These are phyloP conservation scores for Congeria kusceri DNA, from an alignment of 2,888 invertebrate genomes.

Conservation along the genomic window DNA sequence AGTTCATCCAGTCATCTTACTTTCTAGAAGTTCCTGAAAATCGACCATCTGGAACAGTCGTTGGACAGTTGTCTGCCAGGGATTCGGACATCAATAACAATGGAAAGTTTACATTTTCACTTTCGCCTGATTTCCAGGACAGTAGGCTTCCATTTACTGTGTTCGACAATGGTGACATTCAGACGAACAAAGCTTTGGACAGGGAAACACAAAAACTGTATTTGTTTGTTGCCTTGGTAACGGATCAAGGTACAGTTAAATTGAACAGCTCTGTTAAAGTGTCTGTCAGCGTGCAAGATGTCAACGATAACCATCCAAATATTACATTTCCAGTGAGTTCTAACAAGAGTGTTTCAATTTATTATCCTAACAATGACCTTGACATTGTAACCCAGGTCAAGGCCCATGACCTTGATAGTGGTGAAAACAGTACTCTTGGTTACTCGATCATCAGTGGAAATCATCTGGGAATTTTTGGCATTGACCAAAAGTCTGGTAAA, in stretches of 20 bases:
- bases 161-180: conserved; percentile 67
- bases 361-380: conserved; percentile 44
- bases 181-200: conserved; percentile 68
- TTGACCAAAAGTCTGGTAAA: conserved; percentile 59
- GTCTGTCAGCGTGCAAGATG: conserved; percentile 68
- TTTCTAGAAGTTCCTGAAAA: conserved; percentile 64
- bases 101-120: conserved; percentile 61
- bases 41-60: conserved; percentile 47
- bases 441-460: conserved; percentile 62
- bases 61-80: conserved; percentile 54
- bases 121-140: conserved; percentile 31
- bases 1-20: conserved; percentile 48
- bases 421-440: conserved; percentile 60
- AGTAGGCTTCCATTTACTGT: conserved; percentile 67
- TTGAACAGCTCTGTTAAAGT: conserved; percentile 64
- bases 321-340: conserved; percentile 74
- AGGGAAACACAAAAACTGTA: conserved; percentile 68
- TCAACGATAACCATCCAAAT: conserved; percentile 76
- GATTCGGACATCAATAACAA: conserved; percentile 73
- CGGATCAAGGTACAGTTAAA: conserved; percentile 68
- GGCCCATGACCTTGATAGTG: conserved; percentile 65
- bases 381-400: conserved; percentile 54
- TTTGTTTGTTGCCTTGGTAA: conserved; percentile 64
- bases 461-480: conserved; percentile 63
- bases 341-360: conserved; percentile 62